Evolutionary conservation across 2,888 invertebrate genomes (phyloP).

Genomic region (Andrena chrysosceles): DNA sequence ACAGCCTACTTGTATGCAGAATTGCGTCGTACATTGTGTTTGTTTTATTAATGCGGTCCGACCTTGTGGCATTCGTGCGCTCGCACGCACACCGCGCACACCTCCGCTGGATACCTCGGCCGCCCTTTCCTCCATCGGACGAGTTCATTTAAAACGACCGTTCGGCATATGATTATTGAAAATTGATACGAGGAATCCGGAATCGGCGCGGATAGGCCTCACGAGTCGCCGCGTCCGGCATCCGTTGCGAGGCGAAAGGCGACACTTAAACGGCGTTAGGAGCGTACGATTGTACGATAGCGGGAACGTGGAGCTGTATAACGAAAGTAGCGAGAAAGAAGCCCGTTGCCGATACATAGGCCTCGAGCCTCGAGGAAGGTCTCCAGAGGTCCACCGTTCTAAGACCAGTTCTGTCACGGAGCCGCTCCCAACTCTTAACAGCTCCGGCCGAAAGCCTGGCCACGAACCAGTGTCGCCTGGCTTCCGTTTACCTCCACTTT

Average conservation of each 20-base stretch:
- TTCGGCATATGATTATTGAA: conserved; percentile 33
- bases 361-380: conserved; percentile 42
- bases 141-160: conserved; percentile 64
- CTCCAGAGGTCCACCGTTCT: conserved; percentile 55
- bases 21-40: conserved; percentile 83
- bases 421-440: conserved; percentile 76
- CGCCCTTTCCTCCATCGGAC: conserved; percentile 61
- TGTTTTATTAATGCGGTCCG: conserved; percentile 84
- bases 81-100: conserved; percentile 33
- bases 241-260: conserved; percentile 37
- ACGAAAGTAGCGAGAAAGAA: conserved; percentile 1
- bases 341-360: background rate
- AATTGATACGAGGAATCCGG: conserved; percentile 48
- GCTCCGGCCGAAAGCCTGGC: conserved; percentile 72
- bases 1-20: conserved; percentile 75
- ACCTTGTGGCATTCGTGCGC: conserved; percentile 78
- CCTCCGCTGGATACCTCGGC: conserved; percentile 61
- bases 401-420: conserved; percentile 78
- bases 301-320: background rate
- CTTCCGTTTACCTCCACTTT: conserved; percentile 74
- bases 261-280: conserved; percentile 26
- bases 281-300: background rate
- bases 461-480: conserved; percentile 72
- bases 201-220: conserved; percentile 33
- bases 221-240: conserved; percentile 2